Conservation (phyloP, 2,797 vertebrate species). For the Graptemys geographica region DNA sequence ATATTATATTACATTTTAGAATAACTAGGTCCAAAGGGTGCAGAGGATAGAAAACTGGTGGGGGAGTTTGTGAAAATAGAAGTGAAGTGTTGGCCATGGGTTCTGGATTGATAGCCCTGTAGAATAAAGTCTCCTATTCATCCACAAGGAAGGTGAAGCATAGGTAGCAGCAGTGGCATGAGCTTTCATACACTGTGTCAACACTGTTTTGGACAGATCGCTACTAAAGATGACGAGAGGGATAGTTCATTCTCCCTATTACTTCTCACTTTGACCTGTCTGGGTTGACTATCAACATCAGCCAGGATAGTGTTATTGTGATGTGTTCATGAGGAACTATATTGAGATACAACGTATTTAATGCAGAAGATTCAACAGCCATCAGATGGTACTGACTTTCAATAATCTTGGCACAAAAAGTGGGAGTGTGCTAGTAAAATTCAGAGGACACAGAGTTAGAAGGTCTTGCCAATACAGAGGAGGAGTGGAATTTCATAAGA, state of each 20-base stretch:
- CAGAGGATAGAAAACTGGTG: background rate
- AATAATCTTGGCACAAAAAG: background rate
- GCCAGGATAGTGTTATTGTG: background rate
- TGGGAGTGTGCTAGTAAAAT: background rate
- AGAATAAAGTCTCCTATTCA: background rate
- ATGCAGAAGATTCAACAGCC: background rate
- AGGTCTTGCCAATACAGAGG: background rate
- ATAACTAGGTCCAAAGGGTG: background rate
- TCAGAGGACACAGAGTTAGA: background rate
- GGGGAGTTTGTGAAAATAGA: background rate
- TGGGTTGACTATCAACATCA: background rate
- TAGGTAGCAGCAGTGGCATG: background rate
- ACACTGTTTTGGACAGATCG: background rate
- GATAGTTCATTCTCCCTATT: background rate
- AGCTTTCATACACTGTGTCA: background rate
- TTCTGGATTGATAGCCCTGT: background rate
- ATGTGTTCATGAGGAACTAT: background rate
- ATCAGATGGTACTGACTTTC: background rate
- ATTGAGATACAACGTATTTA: background rate
- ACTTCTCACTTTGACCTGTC: slow-evolving; percentile 11
- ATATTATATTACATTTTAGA: background rate
- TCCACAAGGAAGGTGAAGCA: background rate
- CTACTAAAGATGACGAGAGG: background rate
- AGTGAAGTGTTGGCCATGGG: background rate
- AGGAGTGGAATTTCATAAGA: background rate